Evolutionary conservation across 2,888 invertebrate genomes (phyloP), one percentile per base, ranked within the genome.

Genomic region (Watsonalla binaria): DNA sequence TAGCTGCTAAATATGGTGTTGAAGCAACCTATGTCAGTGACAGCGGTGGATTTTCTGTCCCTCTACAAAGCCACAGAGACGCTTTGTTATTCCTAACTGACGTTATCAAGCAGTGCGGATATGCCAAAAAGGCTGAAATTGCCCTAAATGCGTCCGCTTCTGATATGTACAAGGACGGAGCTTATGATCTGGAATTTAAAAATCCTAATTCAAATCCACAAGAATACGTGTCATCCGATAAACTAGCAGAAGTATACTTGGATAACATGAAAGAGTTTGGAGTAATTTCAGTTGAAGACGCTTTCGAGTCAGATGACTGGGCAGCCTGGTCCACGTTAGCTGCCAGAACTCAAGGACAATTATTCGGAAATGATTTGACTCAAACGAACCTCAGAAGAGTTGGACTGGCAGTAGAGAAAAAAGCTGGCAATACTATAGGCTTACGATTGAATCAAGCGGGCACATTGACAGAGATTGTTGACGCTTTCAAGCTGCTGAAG

Each of bases 301-400:
- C 96, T 51, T 99, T 99, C 84, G 98, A 99, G 71, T 97, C 95
- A 84, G 99, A 99, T 79, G 97, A 99, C 80, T 99, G 99, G 99
- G 94, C 94, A n/a, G 97, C 98, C 24, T 99, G 98, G 97, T 93
- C 95, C 8, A 92, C 92, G 54, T 91, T 97, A 62, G 94, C 96
- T 11, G 86, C 92, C 46, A 92, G 93, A 52, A 95, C 95, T 11
- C 80, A 86, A 24, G 94, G 94, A 58, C 98, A 97, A 89, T 93
- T 96, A 71, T 94, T 95, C 53, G 98, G 97, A 59, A 99, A 99
- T 81, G 99, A 99, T 87, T 93, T 99, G 80, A 97, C 98, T 35
- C 99, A 99, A 54, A 94, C 94, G 33, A 98, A 96, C 79, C 94
- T 97, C 11, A 95, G 96, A 77, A 93, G 97, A 70, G 97, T 99